Base-by-base conservation (phyloP, 2,888 invertebrate genomes). In the Toxonevra muliebris region DNA sequence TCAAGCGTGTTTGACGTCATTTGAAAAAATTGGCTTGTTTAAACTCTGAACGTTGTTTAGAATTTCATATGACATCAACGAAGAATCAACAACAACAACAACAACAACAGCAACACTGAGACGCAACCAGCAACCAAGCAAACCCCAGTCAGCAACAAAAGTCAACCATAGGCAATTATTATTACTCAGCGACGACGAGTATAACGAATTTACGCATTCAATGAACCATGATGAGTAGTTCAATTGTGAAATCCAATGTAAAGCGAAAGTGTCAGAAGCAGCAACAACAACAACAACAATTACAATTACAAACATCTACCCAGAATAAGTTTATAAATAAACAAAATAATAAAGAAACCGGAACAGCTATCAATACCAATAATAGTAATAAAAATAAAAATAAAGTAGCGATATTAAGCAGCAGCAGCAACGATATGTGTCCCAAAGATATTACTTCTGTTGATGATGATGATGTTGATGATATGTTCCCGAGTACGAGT, bases 151-250 rank as follows among this genome's bases (percentile, higher is more conserved):
- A 48, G 5, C 13, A 48, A 48, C 15, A n/a, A n/a, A n/a, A n/a
- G n/a, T 48, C 48, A 48, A 48, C 15, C 15, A 48, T 5, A 48
- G 15, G 15, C 48, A 48, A 48, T 48, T n/a, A 13, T 5, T n/a
- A 48, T 15, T n/a, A 48, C 15, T 48, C 48, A 48, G 15, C 48
- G 15, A 48, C 15, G 4, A 48, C 45, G 13, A 45, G 11, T 1
- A 15, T 54, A 19, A 54, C n/a, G 20, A 20, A 54, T 19, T 54
- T 54, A 19, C 54, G 19, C 54, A 54, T 54, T 54, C 19, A 54
- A 54, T 54, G 54, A 54, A 54, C 17, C 54, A 54, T 19, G 19
- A 54, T 54, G 54, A 54, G 19, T 19, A 54, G 54, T 54, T 54
- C 54, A 19, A 54, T 17, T 54, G 54, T 17, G 15, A 19, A n/a